Base-by-base conservation (phyloP, 2,888 invertebrate species). In the Zelleria hepariella region DNA sequence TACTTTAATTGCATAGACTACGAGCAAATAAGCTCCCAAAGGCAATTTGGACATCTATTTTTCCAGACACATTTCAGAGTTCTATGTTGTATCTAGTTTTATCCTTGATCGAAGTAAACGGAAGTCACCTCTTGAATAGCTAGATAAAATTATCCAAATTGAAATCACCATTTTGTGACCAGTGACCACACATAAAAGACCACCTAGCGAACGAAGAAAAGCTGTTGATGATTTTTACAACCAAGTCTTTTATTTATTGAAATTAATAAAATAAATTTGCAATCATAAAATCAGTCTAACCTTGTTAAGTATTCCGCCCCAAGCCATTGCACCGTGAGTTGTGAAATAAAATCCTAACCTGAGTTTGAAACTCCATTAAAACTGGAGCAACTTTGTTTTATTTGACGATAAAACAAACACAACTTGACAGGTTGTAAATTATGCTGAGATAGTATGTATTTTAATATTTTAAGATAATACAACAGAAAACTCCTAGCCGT, bases 261-360 rank as follows among this genome's bases (percentile, higher is more conserved):
- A 67, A 63, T 60, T 58, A 60, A 61, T 61, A 58, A 67, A 68
- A 66, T 71, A 71, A 73, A 75, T 78, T 78, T 77, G 74, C 60
- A 65, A 63, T 80, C 78, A 75, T 83, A 79, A 81, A 80, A 73
- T 66, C 68, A 61, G 66, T 70, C 69, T 64, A 68, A 67, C 66
- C 66, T 70, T 66, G 70, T 67, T 70, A 69, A 66, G 65, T 57
- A 21, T 51, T 58, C 25, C 21, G 23, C 32, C 47, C 32, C 24
- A 1, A 18, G 57, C 48, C 21, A 26, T 20, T 58, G 10, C 15
- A 15, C 32, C 32, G 15, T 15, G 15, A 1, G 15, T 51, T 8
- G 51, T 23, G 51, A 10, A 51, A 51, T 21, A 51, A 51, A 23
- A n/a, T 51, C 32, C 32, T 42, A 42, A 42, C 15, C 15, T 42